A percentile compares a stretch with the other conserved stretches of the same genome.
These are phyloP conservation scores for Vanessa tameamea DNA, from an alignment of 1,140 invertebrate species.

Conservation along the genomic window DNA sequence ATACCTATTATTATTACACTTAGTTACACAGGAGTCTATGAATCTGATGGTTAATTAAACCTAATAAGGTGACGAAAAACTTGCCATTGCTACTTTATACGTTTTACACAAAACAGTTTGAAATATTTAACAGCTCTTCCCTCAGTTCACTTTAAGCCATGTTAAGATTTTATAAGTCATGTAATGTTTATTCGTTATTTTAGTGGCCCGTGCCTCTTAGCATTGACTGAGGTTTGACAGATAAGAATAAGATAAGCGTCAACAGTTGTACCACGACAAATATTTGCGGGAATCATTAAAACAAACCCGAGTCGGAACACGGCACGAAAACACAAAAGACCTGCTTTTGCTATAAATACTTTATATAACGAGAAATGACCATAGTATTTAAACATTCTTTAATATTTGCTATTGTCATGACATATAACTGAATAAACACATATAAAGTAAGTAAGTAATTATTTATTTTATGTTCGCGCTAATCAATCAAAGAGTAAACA, in stretches of 20 bases:
- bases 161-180: slow-evolving; percentile 16
- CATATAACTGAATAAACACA: slow-evolving; percentile 1
- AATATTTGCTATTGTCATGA: not conserved
- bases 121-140: not conserved
- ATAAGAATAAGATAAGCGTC: slow-evolving; percentile 74
- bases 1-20: too few species aligned
- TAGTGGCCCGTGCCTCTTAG: slow-evolving; percentile 66
- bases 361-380: not conserved
- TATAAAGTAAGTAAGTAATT: slow-evolving; percentile 9
- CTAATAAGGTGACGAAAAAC: too few species aligned
- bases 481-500: slow-evolving; percentile 17
- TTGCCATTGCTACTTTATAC: too few species aligned
- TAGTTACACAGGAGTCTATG: too few species aligned
- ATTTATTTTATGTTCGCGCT: slow-evolving; percentile 16
- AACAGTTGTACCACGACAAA: slow-evolving; percentile 67
- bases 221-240: slow-evolving; percentile 80
- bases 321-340: slow-evolving; percentile 49
- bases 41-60: too few species aligned
- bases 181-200: slow-evolving; percentile 34
- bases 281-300: slow-evolving; percentile 73
- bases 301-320: slow-evolving; percentile 55
- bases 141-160: not conserved
- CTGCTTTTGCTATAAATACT: slow-evolving; percentile 19
- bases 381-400: not conserved
- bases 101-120: too few species aligned